Conservation (phyloP, 2,888 invertebrate genomes). For the Mythimna lalbum region DNA sequence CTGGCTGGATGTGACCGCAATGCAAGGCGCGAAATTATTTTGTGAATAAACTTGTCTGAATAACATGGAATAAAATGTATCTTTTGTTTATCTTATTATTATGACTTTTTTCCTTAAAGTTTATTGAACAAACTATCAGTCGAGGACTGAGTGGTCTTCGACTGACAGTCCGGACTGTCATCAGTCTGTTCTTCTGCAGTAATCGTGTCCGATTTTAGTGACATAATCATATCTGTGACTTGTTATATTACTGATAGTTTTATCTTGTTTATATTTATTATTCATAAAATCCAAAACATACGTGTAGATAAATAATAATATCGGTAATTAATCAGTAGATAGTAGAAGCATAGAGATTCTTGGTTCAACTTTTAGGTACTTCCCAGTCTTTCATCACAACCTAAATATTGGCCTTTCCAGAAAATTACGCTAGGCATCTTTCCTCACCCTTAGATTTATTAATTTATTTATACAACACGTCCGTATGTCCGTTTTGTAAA, state of each 20-base stretch:
- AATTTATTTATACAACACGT: conserved; percentile 40
- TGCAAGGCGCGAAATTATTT: conserved; percentile 48
- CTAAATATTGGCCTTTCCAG: not conserved
- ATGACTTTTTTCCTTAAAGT: not conserved
- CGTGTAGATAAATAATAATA: not conserved
- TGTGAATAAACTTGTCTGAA: conserved; percentile 41
- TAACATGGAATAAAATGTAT: conserved; percentile 24
- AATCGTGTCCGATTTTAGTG: not conserved
- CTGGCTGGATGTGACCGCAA: conserved; percentile 53
- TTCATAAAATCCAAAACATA: not conserved
- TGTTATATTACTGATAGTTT: not conserved
- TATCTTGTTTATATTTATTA: too few relatives aligned
- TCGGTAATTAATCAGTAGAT: not conserved
- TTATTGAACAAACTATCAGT: conserved; percentile 5
- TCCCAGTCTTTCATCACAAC: not conserved
- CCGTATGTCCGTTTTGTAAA: conserved; percentile 27
- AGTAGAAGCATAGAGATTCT: not conserved
- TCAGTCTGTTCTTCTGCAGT: not conserved
- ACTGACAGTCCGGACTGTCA: not conserved
- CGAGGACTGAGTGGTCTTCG: not conserved
- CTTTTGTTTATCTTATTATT: conserved; percentile 13
- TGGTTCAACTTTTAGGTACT: not conserved
- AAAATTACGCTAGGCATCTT: conserved; percentile 6
- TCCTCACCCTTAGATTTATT: conserved; percentile 2
- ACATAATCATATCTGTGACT: not conserved